phyloP scores from a whole-genome alignment of 2,113 vertebrate genomes.

The Urocolius indicus region DNA sequence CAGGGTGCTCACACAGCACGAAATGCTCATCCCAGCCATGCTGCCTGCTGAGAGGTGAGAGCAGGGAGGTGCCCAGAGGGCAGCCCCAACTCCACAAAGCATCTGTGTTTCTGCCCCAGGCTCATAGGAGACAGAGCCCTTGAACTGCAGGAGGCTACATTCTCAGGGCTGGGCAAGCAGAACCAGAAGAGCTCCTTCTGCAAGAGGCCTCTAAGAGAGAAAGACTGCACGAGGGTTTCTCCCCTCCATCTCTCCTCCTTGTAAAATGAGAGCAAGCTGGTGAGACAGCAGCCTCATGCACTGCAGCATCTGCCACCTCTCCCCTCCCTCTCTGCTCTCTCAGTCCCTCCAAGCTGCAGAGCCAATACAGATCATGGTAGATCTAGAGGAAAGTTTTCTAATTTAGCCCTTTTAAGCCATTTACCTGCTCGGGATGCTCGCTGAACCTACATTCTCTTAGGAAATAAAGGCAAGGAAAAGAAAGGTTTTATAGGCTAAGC shows the following conservation, averaged over 20 bases:
- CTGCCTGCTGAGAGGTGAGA: neutral
- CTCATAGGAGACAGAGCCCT: neutral
- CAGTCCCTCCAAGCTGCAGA: neutral
- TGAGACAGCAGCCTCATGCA: neutral
- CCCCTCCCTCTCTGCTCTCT: neutral
- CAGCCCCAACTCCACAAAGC: neutral
- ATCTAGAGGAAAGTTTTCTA: neutral
- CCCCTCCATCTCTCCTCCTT: neutral
- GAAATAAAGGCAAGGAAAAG: neutral
- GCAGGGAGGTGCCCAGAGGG: neutral
- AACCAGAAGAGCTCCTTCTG: neutral
- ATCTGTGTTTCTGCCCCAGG: neutral
- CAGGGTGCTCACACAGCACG: neutral
- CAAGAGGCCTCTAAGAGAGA: neutral
- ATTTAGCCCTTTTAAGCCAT: neutral
- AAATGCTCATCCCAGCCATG: fast-evolving
- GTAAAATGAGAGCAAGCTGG: neutral
- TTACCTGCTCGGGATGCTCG: neutral
- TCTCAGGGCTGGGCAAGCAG: neutral
- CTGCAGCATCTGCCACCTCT: constrained; percentile 26
- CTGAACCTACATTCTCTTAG: neutral
- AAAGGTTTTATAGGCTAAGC: neutral
- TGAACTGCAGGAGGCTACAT: neutral
- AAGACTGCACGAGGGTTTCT: neutral
- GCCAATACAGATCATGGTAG: neutral